Percentiles rank a stretch among this genome's conserved stretches.
These are phyloP conservation scores for Gambusia yucatana DNA, from an alignment of 2,797 vertebrate genomes.

Conservation along the genomic window DNA sequence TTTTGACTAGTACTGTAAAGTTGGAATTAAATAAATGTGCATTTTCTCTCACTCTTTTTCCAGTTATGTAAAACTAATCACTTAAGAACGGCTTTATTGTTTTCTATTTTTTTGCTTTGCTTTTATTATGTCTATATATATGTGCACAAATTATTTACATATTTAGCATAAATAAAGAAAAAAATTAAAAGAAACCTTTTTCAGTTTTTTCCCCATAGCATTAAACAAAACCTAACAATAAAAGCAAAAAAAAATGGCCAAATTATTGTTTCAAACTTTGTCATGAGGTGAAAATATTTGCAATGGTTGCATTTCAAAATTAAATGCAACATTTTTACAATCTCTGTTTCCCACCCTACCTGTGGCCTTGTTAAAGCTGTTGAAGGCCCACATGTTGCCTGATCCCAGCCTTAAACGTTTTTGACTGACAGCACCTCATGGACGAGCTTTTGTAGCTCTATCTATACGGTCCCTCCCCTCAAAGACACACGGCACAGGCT, in stretches of 20 bases:
- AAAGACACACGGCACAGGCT: constrained; percentile 25
- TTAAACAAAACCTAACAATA: not conserved
- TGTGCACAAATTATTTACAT: not conserved
- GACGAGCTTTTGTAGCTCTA: constrained; percentile 28
- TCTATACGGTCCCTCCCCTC: constrained; percentile 33
- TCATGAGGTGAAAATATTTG: not conserved
- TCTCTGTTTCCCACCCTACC: not conserved
- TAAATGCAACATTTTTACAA: constrained; percentile 1
- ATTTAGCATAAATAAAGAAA: not conserved
- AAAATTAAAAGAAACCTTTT: not conserved
- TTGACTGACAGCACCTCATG: constrained; percentile 24
- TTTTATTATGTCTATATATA: not conserved
- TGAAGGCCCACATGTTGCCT: not conserved
- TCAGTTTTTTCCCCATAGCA: not conserved
- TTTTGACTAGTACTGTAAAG: not conserved
- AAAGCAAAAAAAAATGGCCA: not conserved
- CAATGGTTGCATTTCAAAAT: not conserved
- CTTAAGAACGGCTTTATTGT: not conserved
- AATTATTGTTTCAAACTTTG: not conserved
- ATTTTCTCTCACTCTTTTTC: not conserved
- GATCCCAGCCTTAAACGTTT: constrained; percentile 22
- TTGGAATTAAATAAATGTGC: not conserved
- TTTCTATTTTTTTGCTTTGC: not conserved
- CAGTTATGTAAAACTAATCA: not conserved
- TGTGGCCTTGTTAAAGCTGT: not conserved